These are phyloP conservation scores for Aricia artaxerxes DNA, from an alignment of 2,888 invertebrate species.

Conservation along the genomic window DNA sequence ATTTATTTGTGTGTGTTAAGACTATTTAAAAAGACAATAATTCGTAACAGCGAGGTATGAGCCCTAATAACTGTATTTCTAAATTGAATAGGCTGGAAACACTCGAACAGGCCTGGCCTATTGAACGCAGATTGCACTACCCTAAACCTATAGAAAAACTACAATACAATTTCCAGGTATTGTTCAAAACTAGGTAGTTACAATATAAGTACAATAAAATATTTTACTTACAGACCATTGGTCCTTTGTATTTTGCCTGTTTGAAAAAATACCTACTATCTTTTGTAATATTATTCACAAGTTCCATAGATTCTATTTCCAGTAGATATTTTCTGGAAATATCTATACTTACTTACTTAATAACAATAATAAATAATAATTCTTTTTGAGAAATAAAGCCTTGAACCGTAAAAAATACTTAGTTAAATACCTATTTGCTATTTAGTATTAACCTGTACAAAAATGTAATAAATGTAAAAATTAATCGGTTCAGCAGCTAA, in stretches of 20 bases:
- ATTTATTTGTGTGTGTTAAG: too few species aligned
- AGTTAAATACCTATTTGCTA: too few species aligned
- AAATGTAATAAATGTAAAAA: too few species aligned
- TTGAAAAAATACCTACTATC: not conserved
- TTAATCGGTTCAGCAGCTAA: too few species aligned
- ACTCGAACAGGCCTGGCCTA: not conserved
- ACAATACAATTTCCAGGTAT: not conserved
- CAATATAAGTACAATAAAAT: not conserved
- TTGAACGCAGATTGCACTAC: not conserved
- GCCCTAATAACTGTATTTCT: not conserved
- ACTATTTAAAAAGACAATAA: not conserved
- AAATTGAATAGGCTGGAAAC: slow-evolving; percentile 5
- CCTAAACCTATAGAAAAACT: slow-evolving; percentile 3
- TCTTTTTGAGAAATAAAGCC: too few species aligned
- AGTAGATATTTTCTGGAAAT: too few species aligned
- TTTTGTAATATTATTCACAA: not conserved
- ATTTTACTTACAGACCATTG: not conserved
- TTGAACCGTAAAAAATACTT: too few species aligned
- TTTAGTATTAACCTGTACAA: too few species aligned
- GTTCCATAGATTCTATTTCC: not conserved
- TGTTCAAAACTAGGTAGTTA: not conserved
- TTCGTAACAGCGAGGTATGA: not conserved
- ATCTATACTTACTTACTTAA: too few species aligned
- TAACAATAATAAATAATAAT: too few species aligned
- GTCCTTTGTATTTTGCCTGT: not conserved